Conservation (phyloP, 2,888 invertebrate genomes). For the Drosophila mimica region DNA sequence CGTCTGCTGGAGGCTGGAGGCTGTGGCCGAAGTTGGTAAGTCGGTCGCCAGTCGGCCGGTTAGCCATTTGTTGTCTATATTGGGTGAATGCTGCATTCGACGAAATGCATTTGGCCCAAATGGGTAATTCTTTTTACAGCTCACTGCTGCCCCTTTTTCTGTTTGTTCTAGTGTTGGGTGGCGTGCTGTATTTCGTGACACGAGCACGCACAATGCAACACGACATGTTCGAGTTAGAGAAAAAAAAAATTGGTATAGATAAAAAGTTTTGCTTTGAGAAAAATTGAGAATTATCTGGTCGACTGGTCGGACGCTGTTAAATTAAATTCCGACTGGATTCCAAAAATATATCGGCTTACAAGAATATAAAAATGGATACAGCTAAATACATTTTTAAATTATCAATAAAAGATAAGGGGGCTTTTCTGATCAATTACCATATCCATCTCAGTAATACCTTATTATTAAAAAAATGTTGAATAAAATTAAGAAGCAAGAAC, state of each 20-base stretch:
- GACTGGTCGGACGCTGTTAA: neutral
- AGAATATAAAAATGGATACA: neutral
- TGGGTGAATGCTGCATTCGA: constrained; percentile 52
- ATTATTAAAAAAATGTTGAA: neutral
- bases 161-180: constrained; percentile 11
- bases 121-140: constrained; percentile 72
- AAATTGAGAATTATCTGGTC: neutral
- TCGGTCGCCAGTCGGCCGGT: constrained; percentile 59
- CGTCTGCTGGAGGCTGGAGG: constrained; percentile 48
- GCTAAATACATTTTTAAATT: neutral
- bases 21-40: constrained; percentile 56
- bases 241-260: neutral
- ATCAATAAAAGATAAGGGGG: neutral
- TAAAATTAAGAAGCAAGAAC: neutral
- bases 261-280: neutral
- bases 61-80: constrained; percentile 46
- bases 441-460: neutral
- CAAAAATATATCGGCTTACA: neutral
- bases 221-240: neutral
- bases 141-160: constrained; percentile 6
- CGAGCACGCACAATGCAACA: neutral
- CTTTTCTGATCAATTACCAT: neutral
- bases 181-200: neutral
- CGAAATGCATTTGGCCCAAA: constrained; percentile 60
- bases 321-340: neutral